Conservation (phyloP, 2,113 vertebrate genomes). For the Phainopepla nitens region DNA sequence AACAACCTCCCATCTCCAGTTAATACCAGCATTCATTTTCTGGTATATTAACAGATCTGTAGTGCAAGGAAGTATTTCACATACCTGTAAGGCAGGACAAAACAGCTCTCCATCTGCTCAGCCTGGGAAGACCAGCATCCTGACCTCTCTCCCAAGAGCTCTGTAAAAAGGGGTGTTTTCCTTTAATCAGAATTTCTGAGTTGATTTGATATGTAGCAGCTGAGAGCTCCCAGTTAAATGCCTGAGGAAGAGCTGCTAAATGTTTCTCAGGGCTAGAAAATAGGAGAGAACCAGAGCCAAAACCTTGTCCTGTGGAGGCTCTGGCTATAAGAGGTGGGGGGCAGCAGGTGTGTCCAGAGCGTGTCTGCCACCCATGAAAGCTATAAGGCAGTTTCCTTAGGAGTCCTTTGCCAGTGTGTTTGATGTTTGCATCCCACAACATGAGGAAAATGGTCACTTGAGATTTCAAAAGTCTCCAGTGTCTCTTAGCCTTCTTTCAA, state of each 20-base stretch:
- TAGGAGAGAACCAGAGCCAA: background rate
- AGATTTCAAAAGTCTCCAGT: background rate
- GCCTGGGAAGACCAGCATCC: background rate
- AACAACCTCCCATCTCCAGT: background rate
- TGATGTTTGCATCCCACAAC: background rate
- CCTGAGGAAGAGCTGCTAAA: background rate
- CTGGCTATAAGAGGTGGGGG: background rate
- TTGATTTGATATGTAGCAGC: background rate
- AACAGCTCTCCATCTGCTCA: background rate
- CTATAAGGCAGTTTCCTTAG: background rate
- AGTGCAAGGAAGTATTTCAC: background rate
- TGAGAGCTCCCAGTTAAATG: background rate
- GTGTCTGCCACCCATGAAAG: background rate
- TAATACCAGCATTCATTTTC: background rate
- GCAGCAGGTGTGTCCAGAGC: rapidly evolving
- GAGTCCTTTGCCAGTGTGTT: background rate
- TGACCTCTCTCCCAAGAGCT: background rate
- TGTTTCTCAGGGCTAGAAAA: background rate
- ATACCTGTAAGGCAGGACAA: background rate
- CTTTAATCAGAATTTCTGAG: background rate
- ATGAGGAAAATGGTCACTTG: background rate
- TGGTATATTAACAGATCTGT: background rate
- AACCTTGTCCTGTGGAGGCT: background rate
- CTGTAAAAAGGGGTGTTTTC: background rate
- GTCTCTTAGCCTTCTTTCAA: background rate